Evolutionary conservation across 2,888 invertebrate genomes (phyloP).

Genomic region (Cataglyphis altisquamis): DNA sequence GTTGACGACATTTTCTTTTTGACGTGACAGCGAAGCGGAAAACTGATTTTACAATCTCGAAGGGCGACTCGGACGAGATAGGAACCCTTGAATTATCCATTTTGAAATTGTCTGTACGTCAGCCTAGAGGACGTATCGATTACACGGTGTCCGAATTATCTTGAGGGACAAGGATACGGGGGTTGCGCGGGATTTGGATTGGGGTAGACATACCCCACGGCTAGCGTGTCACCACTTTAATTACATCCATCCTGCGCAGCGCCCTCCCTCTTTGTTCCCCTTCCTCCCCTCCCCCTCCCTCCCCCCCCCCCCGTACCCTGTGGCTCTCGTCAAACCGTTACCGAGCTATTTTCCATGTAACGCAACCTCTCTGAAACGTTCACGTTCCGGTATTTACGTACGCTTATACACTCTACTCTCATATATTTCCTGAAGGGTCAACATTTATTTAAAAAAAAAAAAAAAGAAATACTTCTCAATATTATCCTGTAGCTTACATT

Average conservation of each 20-base stretch:
- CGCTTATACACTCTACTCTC: constrained; percentile 53
- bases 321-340: constrained; percentile 78
- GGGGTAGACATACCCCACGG: constrained; percentile 82
- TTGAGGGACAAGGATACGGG: constrained; percentile 81
- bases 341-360: constrained; percentile 77
- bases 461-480: constrained; percentile 23
- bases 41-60: constrained; percentile 51
- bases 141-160: constrained; percentile 83
- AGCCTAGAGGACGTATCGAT: constrained; percentile 80
- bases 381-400: constrained; percentile 70
- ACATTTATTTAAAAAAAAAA: constrained; percentile 44
- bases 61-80: constrained; percentile 49
- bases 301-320: constrained; percentile 72
- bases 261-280: constrained; percentile 69
- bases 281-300: constrained; percentile 57
- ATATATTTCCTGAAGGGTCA: constrained; percentile 50
- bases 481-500: constrained; percentile 33
- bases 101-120: constrained; percentile 78
- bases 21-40: constrained; percentile 34
- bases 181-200: constrained; percentile 80
- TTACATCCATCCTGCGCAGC: constrained; percentile 83
- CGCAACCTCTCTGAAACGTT: constrained; percentile 74
- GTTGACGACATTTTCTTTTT: constrained; percentile 27
- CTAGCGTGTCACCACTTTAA: constrained; percentile 85
- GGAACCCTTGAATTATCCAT: constrained; percentile 70